Percentiles rank a stretch among this genome's conserved stretches.
Conservation (phyloP, 1,140 invertebrate species). For the Drosophila albomicans region DNA sequence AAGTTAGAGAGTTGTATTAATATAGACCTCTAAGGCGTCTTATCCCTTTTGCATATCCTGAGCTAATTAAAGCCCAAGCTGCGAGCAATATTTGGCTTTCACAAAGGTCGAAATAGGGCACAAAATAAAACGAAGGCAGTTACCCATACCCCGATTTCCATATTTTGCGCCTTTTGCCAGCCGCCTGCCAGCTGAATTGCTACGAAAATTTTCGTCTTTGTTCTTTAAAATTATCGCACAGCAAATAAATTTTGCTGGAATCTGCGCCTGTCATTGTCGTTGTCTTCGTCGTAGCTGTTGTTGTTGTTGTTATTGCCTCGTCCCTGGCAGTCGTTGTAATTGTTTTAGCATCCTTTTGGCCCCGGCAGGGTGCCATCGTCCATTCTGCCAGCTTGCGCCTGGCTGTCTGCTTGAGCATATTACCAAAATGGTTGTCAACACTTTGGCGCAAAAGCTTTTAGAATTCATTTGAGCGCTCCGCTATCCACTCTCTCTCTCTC, state of each 20-base stretch:
- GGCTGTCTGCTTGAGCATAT: conserved; percentile 48
- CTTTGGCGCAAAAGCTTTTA: conserved; percentile 63
- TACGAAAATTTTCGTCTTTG: conserved; percentile 51
- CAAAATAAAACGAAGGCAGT: conserved; percentile 8
- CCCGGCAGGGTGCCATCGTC: conserved; percentile 29
- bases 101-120: conserved; percentile 18
- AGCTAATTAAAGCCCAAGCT: conserved; percentile 44
- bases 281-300: conserved; percentile 28
- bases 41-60: conserved; percentile 11
- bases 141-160: not conserved
- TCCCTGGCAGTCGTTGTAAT: conserved; percentile 43
- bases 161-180: conserved; percentile 4
- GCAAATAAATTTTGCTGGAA: conserved; percentile 59
- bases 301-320: conserved; percentile 29
- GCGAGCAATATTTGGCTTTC: conserved; percentile 29
- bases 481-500: conserved; percentile 10
- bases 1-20: conserved; percentile 13
- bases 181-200: conserved; percentile 1
- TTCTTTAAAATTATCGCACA: conserved; percentile 60
- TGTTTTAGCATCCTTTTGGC: conserved; percentile 56
- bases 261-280: conserved; percentile 59
- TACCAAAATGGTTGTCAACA: conserved; percentile 63
- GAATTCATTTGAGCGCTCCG: conserved; percentile 48
- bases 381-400: conserved; percentile 1
- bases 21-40: conserved; percentile 20